Evolutionary conservation across 2,113 vertebrate genomes (phyloP).

Genomic region (Indri indri): DNA sequence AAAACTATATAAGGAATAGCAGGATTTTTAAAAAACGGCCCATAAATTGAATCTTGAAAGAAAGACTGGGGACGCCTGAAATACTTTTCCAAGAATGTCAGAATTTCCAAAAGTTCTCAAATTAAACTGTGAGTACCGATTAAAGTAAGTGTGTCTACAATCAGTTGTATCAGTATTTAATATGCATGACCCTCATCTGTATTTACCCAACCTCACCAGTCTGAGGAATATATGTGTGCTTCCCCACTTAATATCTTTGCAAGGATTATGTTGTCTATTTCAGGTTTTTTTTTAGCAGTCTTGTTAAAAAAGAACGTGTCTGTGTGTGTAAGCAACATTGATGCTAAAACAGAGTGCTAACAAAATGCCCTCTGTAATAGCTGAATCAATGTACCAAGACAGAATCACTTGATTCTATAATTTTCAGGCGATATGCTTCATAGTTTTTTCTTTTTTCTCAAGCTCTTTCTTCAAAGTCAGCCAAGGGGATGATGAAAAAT

Average conservation of each 20-base stretch:
- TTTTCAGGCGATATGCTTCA: constrained; percentile 32
- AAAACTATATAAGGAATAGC: neutral
- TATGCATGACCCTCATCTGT: constrained; percentile 2
- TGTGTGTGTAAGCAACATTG: neutral
- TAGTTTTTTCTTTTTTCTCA: constrained; percentile 45
- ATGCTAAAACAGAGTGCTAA: constrained; percentile 10
- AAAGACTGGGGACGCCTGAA: neutral
- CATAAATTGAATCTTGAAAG: constrained; percentile 50
- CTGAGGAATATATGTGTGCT: constrained; percentile 23
- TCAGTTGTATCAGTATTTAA: constrained; percentile 48
- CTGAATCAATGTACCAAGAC: constrained; percentile 35
- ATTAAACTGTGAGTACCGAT: neutral
- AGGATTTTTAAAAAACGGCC: neutral
- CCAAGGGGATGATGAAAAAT: constrained; percentile 60
- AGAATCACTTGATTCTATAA: constrained; percentile 22
- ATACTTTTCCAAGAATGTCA: neutral
- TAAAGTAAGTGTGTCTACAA: neutral
- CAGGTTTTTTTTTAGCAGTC: neutral
- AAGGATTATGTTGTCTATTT: constrained; percentile 34
- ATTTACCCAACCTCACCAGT: constrained; percentile 30
- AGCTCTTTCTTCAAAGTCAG: constrained; percentile 58
- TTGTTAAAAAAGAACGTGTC: constrained; percentile 33
- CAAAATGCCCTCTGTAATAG: constrained; percentile 26
- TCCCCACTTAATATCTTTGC: constrained; percentile 56
- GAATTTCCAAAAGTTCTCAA: constrained; percentile 40